Evolutionary conservation across 1,140 invertebrate species (phyloP).

Genomic region (Aphidius gifuensis): DNA sequence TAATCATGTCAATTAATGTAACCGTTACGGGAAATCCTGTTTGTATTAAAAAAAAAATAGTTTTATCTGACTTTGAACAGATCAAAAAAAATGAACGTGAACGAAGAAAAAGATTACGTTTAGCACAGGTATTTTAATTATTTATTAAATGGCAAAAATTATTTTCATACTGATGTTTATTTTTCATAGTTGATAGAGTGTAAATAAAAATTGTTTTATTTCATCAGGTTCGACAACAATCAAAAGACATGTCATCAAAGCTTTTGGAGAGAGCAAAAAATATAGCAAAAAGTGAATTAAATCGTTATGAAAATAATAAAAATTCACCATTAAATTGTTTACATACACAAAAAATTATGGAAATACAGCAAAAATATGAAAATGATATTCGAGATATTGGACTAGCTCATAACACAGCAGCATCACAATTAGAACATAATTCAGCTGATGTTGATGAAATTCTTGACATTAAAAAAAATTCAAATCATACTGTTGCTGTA

Average conservation of each 20-base stretch:
- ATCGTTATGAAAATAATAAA: slow-evolving; percentile 47
- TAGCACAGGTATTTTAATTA: slow-evolving; percentile 49
- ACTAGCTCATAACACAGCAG: slow-evolving; percentile 49
- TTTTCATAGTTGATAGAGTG: background rate
- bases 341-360: slow-evolving; percentile 50
- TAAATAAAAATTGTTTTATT: slow-evolving; percentile 6
- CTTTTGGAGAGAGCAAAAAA: slow-evolving; percentile 52
- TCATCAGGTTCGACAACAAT: slow-evolving; percentile 55
- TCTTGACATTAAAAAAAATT: slow-evolving; percentile 35
- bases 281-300: slow-evolving; percentile 46
- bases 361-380: slow-evolving; percentile 52
- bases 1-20: slow-evolving; percentile 57
- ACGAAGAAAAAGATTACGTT: slow-evolving; percentile 55
- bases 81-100: slow-evolving; percentile 54
- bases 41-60: slow-evolving; percentile 47
- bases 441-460: slow-evolving; percentile 40
- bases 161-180: background rate
- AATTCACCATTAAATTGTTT: slow-evolving; percentile 47
- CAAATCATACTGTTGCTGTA: slow-evolving; percentile 42
- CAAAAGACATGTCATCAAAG: slow-evolving; percentile 54
- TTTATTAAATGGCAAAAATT: slow-evolving; percentile 18
- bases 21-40: slow-evolving; percentile 55
- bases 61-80: slow-evolving; percentile 50
- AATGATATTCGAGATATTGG: slow-evolving; percentile 56
- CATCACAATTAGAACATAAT: slow-evolving; percentile 27